A percentile compares a stretch with the other conserved stretches of the same genome.
Conservation (phyloP, 2,888 invertebrate species). For the Zele albiditarsus region DNA sequence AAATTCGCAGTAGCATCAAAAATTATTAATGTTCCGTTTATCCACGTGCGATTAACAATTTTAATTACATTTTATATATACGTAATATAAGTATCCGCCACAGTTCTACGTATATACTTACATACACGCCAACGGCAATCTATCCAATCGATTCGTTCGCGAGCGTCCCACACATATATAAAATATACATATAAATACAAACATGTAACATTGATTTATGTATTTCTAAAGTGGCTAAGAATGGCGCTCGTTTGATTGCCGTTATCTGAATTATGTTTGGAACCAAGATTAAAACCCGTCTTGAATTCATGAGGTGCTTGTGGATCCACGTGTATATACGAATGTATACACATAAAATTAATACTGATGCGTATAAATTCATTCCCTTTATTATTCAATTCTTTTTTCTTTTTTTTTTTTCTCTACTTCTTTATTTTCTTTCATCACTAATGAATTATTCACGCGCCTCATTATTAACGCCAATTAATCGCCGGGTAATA, state of each 20-base stretch:
- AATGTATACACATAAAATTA: not conserved
- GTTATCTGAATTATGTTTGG: slow-evolving; percentile 38
- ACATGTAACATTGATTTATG: slow-evolving; percentile 49
- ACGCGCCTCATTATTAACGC: slow-evolving; percentile 27
- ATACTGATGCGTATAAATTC: slow-evolving; percentile 13
- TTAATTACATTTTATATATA: slow-evolving; percentile 40
- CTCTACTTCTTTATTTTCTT: slow-evolving; percentile 23
- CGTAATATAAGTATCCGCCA: slow-evolving; percentile 22
- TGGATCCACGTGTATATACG: not conserved
- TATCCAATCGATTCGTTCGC: slow-evolving; percentile 37
- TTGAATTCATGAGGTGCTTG: slow-evolving; percentile 45
- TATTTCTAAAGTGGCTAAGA: slow-evolving; percentile 51
- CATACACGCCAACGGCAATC: slow-evolving; percentile 20
- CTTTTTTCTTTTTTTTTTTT: slow-evolving; percentile 42
- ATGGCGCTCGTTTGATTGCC: slow-evolving; percentile 42
- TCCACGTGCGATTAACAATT: slow-evolving; percentile 40
- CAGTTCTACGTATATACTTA: slow-evolving; percentile 21
- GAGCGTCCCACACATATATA: not conserved
- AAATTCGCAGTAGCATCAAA: slow-evolving; percentile 14
- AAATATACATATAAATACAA: not conserved
- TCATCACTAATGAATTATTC: slow-evolving; percentile 35
- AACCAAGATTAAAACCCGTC: slow-evolving; percentile 34
- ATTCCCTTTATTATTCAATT: slow-evolving; percentile 6
- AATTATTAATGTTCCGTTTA: slow-evolving; percentile 16
- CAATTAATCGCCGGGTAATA: slow-evolving; percentile 47